Percentiles rank a stretch among this genome's conserved stretches.
phyloP scores from a whole-genome alignment of 1,140 invertebrate species.

The Scaptodrosophila lebanonensis region DNA sequence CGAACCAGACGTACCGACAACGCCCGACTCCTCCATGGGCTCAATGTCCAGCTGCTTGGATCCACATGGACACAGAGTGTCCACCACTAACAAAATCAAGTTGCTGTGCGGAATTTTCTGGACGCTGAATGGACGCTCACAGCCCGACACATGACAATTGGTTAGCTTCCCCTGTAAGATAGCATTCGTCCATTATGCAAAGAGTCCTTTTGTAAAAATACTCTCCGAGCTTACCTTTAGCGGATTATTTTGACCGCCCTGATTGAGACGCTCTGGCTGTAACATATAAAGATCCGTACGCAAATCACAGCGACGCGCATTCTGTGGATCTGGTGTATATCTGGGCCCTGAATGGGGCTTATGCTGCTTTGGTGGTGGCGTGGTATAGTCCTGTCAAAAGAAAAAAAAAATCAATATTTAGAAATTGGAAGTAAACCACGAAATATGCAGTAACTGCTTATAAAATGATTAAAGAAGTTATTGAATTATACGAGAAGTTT shows the following conservation, averaged over 20 bases:
- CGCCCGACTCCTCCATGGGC: slow-evolving; percentile 83
- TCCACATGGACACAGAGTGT: slow-evolving; percentile 92
- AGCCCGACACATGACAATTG: slow-evolving; percentile 92
- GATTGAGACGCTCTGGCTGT: slow-evolving; percentile 87
- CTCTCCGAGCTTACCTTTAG: slow-evolving; percentile 72
- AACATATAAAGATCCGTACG: slow-evolving; percentile 91
- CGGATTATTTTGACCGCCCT: slow-evolving; percentile 85
- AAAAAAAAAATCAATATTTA: not conserved
- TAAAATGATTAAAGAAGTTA: no score
- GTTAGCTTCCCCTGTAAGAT: slow-evolving; percentile 89
- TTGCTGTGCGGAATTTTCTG: slow-evolving; percentile 95
- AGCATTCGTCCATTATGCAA: no score
- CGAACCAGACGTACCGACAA: slow-evolving; percentile 67
- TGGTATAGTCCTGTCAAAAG: slow-evolving; percentile 61
- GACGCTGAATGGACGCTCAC: slow-evolving; percentile 94
- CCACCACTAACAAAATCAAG: slow-evolving; percentile 91
- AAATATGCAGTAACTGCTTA: not conserved
- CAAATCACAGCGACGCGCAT: slow-evolving; percentile 88
- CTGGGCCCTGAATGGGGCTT: slow-evolving; percentile 77
- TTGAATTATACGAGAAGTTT: no score
- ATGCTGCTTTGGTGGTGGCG: slow-evolving; percentile 68
- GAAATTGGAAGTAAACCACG: not conserved
- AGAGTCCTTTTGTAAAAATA: not conserved
- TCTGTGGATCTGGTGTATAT: slow-evolving; percentile 78
- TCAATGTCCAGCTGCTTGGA: slow-evolving; percentile 89